Evolutionary conservation across 2,113 vertebrate genomes (phyloP).

Genomic region (Columba janthina): DNA sequence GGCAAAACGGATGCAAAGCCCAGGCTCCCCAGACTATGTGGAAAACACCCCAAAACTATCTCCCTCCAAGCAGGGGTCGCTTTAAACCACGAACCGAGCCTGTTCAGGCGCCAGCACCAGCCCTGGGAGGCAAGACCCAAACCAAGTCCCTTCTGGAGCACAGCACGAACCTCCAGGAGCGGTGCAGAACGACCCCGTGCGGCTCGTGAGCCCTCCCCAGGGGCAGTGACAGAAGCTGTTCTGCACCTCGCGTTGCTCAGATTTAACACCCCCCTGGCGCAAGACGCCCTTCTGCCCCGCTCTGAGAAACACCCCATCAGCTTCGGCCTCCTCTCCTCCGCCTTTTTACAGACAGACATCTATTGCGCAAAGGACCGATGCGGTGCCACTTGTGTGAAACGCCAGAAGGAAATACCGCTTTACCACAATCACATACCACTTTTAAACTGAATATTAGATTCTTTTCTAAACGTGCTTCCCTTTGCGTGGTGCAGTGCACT

Average conservation of each 20-base stretch:
- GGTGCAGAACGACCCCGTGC: rapidly evolving
- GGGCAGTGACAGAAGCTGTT: neutral
- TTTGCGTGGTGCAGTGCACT: rapidly evolving
- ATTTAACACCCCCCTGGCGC: neutral
- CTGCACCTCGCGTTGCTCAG: neutral
- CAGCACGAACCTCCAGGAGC: rapidly evolving
- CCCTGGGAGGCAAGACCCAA: neutral
- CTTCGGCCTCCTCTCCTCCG: neutral
- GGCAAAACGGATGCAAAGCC: neutral
- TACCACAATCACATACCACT: neutral
- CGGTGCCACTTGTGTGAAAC: neutral
- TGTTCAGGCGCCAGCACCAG: neutral
- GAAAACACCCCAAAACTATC: neutral
- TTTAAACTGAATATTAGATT: neutral
- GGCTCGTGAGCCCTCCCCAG: neutral
- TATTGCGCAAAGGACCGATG: neutral
- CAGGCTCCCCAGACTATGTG: neutral
- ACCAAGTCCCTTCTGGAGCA: neutral
- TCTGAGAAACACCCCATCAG: neutral
- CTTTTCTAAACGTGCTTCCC: neutral
- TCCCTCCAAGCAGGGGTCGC: neutral
- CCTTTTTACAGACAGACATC: neutral
- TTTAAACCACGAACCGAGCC: neutral
- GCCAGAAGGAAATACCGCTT: neutral
- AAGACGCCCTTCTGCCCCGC: neutral